Conservation (phyloP, 2,888 invertebrate species). For the Drosophila flavopinicola region DNA sequence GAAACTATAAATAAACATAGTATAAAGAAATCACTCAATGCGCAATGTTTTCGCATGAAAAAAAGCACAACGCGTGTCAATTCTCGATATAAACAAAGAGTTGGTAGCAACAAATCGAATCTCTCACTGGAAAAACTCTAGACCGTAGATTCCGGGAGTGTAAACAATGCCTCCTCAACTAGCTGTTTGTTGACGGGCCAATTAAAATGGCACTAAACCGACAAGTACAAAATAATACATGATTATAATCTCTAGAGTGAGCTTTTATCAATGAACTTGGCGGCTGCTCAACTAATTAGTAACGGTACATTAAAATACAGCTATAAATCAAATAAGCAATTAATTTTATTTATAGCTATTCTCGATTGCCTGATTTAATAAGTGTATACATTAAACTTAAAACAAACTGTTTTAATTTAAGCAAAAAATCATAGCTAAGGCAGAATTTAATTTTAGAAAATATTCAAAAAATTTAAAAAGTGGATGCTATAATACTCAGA, state of each 20-base stretch:
- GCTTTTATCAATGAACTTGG: constrained; percentile 5
- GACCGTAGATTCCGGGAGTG: not conserved
- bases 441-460: not conserved
- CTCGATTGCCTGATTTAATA: too few relatives aligned
- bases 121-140: constrained; percentile 7
- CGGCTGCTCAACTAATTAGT: constrained; percentile 3
- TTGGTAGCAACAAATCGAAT: constrained; percentile 8
- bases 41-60: constrained; percentile 7
- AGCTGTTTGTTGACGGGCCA: not conserved
- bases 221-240: constrained; percentile 2
- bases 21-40: constrained; percentile 19
- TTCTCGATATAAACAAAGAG: constrained; percentile 5
- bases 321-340: not conserved
- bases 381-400: too few relatives aligned
- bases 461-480: too few relatives aligned
- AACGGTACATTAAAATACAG: not conserved
- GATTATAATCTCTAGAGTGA: constrained; percentile 4
- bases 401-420: too few relatives aligned
- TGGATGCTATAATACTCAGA: too few relatives aligned
- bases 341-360: not conserved
- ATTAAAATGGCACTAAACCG: constrained; percentile 6
- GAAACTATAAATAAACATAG: constrained; percentile 14
- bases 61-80: constrained; percentile 13
- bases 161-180: constrained; percentile 8
- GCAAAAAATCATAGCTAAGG: too few relatives aligned